These are phyloP conservation scores for Proisotoma minuta DNA, from an alignment of 2,888 invertebrate species.

Conservation along the genomic window DNA sequence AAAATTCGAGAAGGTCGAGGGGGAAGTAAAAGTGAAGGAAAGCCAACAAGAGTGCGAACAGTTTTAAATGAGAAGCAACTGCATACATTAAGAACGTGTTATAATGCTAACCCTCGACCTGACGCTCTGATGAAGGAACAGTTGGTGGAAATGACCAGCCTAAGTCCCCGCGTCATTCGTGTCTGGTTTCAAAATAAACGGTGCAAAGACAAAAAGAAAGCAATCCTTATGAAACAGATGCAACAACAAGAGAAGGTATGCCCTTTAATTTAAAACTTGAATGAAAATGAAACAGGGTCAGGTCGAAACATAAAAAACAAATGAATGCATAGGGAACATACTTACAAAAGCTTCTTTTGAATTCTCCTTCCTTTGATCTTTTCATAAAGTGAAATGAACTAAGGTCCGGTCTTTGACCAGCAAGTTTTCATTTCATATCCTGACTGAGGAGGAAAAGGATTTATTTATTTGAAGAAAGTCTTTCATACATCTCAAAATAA, in stretches of 20 bases:
- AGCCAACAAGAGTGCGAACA: conserved; percentile 96
- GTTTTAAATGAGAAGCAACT: conserved; percentile 98
- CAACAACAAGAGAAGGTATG: conserved; percentile 96
- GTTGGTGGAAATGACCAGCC: conserved; percentile 95
- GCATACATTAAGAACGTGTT: conserved; percentile 94
- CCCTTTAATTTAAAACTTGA: background rate
- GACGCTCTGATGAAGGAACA: conserved; percentile 95
- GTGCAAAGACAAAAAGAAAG: conserved; percentile 96
- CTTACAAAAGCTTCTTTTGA: too few relatives aligned
- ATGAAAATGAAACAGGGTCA: background rate
- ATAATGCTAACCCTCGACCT: conserved; percentile 94
- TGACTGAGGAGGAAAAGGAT: too few relatives aligned
- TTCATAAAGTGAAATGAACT: too few relatives aligned
- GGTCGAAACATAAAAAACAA: too few relatives aligned
- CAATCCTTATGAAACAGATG: conserved; percentile 92
- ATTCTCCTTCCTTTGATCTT: too few relatives aligned
- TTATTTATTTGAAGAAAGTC: too few relatives aligned
- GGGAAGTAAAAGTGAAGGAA: conserved; percentile 67
- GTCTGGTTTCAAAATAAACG: conserved; percentile 99
- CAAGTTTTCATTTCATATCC: too few relatives aligned
- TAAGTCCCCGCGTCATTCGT: conserved; percentile 94
- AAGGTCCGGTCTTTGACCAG: too few relatives aligned
- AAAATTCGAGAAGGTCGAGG: conserved; percentile 53
- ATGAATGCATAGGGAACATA: too few relatives aligned
- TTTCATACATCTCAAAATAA: too few relatives aligned